phyloP scores from a whole-genome alignment of 2,888 invertebrate genomes.

The Fissipunctia ypsillon region DNA sequence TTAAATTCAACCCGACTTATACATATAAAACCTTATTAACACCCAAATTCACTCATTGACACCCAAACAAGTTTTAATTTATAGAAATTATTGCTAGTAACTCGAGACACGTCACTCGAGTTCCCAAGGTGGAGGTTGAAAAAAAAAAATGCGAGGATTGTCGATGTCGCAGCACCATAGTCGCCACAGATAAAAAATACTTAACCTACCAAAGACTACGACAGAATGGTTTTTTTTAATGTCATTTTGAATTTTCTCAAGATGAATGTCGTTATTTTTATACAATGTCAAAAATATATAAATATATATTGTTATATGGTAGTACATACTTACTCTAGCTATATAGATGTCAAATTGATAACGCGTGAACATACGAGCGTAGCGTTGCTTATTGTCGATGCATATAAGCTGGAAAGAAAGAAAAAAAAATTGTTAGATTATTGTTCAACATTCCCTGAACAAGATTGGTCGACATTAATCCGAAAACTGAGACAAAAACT shows the following conservation, averaged over 20 bases:
- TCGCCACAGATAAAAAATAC: slow-evolving; percentile 70
- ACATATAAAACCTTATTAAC: slow-evolving; percentile 54
- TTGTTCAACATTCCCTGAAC: too few species aligned
- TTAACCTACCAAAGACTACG: slow-evolving; percentile 68
- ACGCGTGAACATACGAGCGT: slow-evolving; percentile 65
- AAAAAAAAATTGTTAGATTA: slow-evolving; percentile 8
- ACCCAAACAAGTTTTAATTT: slow-evolving; percentile 46
- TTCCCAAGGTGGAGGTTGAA: slow-evolving; percentile 45
- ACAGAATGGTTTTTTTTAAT: slow-evolving; percentile 62
- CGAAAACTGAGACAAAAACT: too few species aligned
- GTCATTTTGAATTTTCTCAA: slow-evolving; percentile 67
- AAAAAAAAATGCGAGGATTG: slow-evolving; percentile 66
- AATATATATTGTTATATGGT: slow-evolving; percentile 67
- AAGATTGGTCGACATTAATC: too few species aligned
- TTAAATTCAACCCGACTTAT: slow-evolving; percentile 53
- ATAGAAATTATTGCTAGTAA: slow-evolving; percentile 45
- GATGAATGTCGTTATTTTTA: slow-evolving; percentile 64
- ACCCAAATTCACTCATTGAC: slow-evolving; percentile 25
- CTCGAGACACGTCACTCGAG: slow-evolving; percentile 52
- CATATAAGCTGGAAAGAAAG: slow-evolving; percentile 82
- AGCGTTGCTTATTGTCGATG: slow-evolving; percentile 86
- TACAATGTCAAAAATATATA: slow-evolving; percentile 73
- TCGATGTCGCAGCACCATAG: slow-evolving; percentile 69
- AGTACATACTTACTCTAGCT: slow-evolving; percentile 73
- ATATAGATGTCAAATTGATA: slow-evolving; percentile 68